Percentiles rank a stretch among this genome's conserved stretches.
These are phyloP conservation scores for Meloidogyne exigua DNA, from an alignment of 1,140 invertebrate species.

Conservation along the genomic window DNA sequence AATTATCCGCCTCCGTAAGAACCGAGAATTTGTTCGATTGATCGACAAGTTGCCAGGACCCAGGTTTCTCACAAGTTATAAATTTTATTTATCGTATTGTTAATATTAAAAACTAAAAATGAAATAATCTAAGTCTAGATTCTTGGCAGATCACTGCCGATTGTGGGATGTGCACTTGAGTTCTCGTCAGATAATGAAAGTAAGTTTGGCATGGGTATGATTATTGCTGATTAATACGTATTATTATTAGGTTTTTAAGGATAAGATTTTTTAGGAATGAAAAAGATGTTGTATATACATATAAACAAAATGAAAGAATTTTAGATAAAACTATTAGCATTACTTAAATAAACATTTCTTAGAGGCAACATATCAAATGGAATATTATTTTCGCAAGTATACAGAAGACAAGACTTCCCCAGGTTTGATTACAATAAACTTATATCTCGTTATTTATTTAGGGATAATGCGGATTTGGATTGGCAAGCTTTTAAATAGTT, in stretches of 20 bases:
- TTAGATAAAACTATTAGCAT: too few relatives aligned
- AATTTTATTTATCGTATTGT: too few relatives aligned
- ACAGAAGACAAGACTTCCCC: conserved; percentile 10
- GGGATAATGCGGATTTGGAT: conserved; percentile 13
- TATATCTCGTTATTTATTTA: background rate
- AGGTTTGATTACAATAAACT: background rate
- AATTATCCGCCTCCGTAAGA: background rate
- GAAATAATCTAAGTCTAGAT: background rate
- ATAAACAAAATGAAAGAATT: too few relatives aligned
- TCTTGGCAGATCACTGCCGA: conserved; percentile 13
- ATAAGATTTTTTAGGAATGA: too few relatives aligned
- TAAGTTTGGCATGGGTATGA: background rate
- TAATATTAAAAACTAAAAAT: too few relatives aligned
- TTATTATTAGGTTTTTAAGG: too few relatives aligned
- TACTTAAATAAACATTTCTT: too few relatives aligned
- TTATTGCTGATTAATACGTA: too few relatives aligned
- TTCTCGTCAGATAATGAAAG: conserved; percentile 34
- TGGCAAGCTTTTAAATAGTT: conserved; percentile 3
- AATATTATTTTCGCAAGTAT: conserved; percentile 36
- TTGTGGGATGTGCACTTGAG: conserved; percentile 30
- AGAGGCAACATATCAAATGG: conserved; percentile 40
- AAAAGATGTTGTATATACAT: too few relatives aligned
- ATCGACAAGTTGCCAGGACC: conserved; percentile 38
- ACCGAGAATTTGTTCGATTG: conserved; percentile 23
- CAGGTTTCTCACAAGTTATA: background rate